Base-by-base conservation (phyloP, 2,113 vertebrate genomes). In the Eulemur rufifrons region DNA sequence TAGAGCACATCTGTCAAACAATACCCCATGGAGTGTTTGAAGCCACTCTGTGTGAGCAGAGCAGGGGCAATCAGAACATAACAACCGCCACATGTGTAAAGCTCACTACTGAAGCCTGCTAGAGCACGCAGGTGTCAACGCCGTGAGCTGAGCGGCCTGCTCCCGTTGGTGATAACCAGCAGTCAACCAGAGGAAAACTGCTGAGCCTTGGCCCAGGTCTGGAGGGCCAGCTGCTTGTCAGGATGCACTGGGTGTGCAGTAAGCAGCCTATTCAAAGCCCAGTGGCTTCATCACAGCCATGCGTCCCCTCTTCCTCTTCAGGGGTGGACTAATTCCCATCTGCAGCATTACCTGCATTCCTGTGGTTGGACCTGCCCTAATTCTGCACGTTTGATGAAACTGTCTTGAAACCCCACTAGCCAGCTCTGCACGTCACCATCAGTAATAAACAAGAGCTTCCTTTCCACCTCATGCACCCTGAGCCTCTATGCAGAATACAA, bases 141-240 rank as follows among this genome's bases (percentile, higher is more conserved):
- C 37, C 0, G 0, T 21, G 52, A 91, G 68, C 68, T 91, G 78
- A 50, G 81, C 92, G 32, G 29, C 45, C 69, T 91, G 39, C 23
- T 88, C 13, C 18, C 59, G 47, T 63, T 21, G 14, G 77, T 77
- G 74, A 86, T 82, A 0, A 2, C 0, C 27, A 66, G 76, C 68
- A 92, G 23, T 89, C 91, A 96, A 95, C 69, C 59, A 91, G 83
- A 96, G 96, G 89, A 94, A 89, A 95, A 27, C 54, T 63, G 83
- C 68, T 21, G 78, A 76, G 34, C 34, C 6, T 27, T 14, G 64
- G 78, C 91, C 96, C 42, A n/a, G 47, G 86, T n/a, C 89, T 95
- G 95, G 86, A 94, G 94, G 82, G 91, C 29, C 59, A 88, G 61
- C 47, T 37, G 12, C 71, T 91, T 80, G 64, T 9, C 77, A 88